Evolutionary conservation across 2,113 vertebrate genomes (phyloP).

Genomic region (Parus major): DNA sequence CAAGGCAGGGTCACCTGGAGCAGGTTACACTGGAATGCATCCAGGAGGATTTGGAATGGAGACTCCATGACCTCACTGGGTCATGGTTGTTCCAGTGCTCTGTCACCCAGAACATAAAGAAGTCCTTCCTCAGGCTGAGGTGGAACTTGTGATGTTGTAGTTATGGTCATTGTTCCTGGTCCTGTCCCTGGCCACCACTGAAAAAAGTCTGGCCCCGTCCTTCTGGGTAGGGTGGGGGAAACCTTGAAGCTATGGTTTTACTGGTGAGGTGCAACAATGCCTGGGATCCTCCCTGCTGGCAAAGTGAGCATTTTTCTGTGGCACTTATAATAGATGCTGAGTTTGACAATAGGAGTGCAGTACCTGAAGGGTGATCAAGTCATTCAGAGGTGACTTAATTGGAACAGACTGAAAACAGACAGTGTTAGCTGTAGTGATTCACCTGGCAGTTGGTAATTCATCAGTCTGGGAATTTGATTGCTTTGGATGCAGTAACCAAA

Average conservation of each 20-base stretch:
- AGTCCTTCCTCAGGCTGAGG: not conserved
- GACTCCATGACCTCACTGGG: not conserved
- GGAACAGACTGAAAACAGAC: not conserved
- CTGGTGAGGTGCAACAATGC: not conserved
- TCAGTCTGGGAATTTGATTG: not conserved
- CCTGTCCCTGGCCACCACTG: not conserved
- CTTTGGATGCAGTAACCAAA: not conserved
- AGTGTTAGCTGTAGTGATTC: not conserved
- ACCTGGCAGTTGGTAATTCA: not conserved
- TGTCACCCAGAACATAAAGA: not conserved
- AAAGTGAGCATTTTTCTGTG: not conserved
- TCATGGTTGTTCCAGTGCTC: not conserved
- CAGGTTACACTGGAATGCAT: not conserved
- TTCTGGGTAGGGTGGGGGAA: not conserved
- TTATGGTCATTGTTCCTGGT: not conserved
- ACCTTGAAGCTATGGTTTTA: not conserved
- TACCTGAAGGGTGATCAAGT: not conserved
- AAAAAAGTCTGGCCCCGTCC: not conserved
- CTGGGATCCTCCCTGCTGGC: not conserved
- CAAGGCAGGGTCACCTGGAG: not conserved
- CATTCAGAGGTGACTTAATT: not conserved
- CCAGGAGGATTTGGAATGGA: not conserved
- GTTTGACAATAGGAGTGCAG: not conserved
- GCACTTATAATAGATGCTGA: not conserved
- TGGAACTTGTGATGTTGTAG: not conserved